A percentile compares a stretch with the other conserved stretches of the same genome.
Conservation (phyloP, 2,888 invertebrate species). For the Artemia sp. region DNA sequence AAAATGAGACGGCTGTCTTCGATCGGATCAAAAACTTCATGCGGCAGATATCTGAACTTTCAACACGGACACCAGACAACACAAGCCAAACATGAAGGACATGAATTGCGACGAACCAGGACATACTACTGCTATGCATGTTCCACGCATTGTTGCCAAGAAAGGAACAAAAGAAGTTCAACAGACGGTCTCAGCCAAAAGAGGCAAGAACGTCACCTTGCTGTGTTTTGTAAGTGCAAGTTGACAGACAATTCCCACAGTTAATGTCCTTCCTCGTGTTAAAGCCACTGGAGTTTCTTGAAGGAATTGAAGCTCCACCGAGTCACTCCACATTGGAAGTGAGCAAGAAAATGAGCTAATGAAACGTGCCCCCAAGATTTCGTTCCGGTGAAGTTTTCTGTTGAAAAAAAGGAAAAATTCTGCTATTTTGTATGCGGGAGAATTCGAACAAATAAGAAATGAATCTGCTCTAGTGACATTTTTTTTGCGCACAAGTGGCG, state of each 20-base stretch:
- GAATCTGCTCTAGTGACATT: too few species aligned
- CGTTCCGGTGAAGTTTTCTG: too few species aligned
- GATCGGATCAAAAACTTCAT: constrained; percentile 19
- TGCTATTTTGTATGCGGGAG: too few species aligned
- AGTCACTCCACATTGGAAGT: too few species aligned
- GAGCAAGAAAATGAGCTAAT: too few species aligned
- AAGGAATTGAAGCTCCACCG: too few species aligned
- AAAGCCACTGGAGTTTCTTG: not conserved
- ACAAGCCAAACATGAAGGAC: constrained; percentile 20
- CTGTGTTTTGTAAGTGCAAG: constrained; percentile 13
- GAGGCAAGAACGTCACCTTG: not conserved
- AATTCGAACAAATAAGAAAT: too few species aligned
- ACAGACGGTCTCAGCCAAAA: not conserved
- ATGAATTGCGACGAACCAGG: not conserved
- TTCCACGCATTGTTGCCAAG: constrained; percentile 4
- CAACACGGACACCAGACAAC: constrained; percentile 17
- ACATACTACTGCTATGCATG: not conserved
- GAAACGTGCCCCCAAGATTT: too few species aligned
- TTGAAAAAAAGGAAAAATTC: too few species aligned
- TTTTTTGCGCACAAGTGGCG: too few species aligned
- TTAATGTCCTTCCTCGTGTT: constrained; percentile 4
- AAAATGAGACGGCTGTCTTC: constrained; percentile 16
- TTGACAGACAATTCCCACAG: constrained; percentile 5
- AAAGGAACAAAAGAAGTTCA: not conserved
- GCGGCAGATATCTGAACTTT: constrained; percentile 15